Conservation (phyloP, 2,113 vertebrate species). For the Trachemys scripta region DNA sequence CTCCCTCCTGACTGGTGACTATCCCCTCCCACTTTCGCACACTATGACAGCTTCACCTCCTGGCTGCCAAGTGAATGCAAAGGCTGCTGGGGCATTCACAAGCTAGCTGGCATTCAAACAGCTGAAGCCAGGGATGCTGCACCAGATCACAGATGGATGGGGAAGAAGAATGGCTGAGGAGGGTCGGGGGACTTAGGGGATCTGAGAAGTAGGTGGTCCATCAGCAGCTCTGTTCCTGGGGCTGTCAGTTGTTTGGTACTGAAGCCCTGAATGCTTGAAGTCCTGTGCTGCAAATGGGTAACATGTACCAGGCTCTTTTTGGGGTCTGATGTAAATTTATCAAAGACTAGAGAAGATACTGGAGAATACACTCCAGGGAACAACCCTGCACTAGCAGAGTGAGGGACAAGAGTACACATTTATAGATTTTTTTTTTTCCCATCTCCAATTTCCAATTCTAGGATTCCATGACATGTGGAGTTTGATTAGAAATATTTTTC, state of each 20-base stretch:
- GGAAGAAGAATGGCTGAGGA: background rate
- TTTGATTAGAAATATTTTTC: background rate
- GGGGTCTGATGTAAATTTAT: background rate
- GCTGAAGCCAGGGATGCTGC: background rate
- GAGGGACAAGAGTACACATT: background rate
- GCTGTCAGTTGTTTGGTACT: background rate
- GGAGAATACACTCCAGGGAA: background rate
- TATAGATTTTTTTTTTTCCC: background rate
- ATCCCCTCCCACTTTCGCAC: background rate
- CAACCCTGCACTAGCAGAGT: background rate
- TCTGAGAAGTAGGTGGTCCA: background rate
- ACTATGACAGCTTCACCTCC: background rate
- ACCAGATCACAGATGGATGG: background rate
- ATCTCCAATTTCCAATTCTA: background rate
- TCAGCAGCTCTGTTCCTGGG: background rate
- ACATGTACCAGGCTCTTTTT: background rate
- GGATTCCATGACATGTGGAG: background rate
- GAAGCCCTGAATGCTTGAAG: background rate
- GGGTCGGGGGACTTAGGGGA: background rate
- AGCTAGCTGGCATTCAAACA: background rate
- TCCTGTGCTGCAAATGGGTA: rapidly evolving
- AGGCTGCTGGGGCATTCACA: background rate
- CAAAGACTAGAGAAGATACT: background rate
- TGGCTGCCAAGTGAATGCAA: background rate
- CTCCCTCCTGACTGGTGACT: background rate